Percentiles rank a stretch among this genome's conserved stretches.
Evolutionary conservation across 1,140 invertebrate genomes (phyloP).

Genomic region (Drosophila lacteicornis): DNA sequence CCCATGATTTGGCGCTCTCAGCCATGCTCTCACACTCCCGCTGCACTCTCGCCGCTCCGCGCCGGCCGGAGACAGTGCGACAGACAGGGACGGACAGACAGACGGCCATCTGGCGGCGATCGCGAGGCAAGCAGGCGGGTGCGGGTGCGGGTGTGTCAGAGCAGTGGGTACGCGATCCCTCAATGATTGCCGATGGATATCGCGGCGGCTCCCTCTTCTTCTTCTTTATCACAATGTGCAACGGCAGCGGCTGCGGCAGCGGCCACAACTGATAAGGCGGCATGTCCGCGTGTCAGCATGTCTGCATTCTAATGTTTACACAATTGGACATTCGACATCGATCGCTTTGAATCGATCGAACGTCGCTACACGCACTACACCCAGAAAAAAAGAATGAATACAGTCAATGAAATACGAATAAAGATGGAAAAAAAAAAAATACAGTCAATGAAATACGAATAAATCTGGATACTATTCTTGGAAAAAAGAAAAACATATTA

Average conservation of each 20-base stretch:
- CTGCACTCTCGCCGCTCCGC: neutral
- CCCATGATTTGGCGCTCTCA: conserved; percentile 30
- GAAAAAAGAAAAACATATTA: too few relatives aligned
- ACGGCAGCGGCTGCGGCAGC: conserved; percentile 5
- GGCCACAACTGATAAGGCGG: conserved; percentile 39
- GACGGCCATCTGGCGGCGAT: conserved; percentile 20
- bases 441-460: neutral
- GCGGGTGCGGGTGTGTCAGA: conserved; percentile 14
- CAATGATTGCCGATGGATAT: conserved; percentile 56
- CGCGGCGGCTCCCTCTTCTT: conserved; percentile 12
- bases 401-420: too few relatives aligned
- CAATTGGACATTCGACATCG: conserved; percentile 43
- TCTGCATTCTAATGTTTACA: conserved; percentile 61
- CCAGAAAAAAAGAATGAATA: neutral
- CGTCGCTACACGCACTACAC: conserved; percentile 4
- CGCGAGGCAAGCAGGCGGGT: neutral
- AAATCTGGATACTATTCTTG: too few relatives aligned
- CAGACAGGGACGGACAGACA: conserved; percentile 27
- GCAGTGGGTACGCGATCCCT: conserved; percentile 18
- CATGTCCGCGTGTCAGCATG: conserved; percentile 14
- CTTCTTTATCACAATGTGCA: conserved; percentile 19
- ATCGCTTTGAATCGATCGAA: conserved; percentile 9
- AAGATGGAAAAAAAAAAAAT: too few relatives aligned
- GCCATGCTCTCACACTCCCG: neutral
- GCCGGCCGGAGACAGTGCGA: conserved; percentile 16